Evolutionary conservation across 1,140 invertebrate genomes (phyloP).

Genomic region (Bombus waltoni): DNA sequence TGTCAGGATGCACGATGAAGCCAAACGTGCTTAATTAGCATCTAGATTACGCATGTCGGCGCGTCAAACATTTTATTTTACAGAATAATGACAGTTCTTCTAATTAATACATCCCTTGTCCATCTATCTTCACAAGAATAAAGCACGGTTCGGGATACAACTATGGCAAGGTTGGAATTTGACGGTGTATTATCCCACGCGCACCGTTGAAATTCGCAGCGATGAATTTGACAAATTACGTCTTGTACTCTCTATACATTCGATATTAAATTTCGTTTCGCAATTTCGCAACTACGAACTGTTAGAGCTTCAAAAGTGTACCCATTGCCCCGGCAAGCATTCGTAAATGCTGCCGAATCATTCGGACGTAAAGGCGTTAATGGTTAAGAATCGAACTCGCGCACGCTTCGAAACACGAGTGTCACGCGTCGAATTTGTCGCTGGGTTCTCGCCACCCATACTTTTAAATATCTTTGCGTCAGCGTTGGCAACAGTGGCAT

Average conservation of each 20-base stretch:
- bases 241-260: neutral
- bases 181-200: neutral
- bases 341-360: neutral
- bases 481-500: slow-evolving; percentile 54
- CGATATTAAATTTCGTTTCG: neutral
- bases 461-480: slow-evolving; percentile 50
- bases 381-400: neutral
- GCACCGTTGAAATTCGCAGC: neutral
- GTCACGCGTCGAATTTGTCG: slow-evolving; percentile 4
- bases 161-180: too few species aligned
- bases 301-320: neutral
- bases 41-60: neutral
- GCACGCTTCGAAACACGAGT: too few species aligned
- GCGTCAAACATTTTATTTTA: slow-evolving; percentile 4
- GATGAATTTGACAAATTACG: neutral
- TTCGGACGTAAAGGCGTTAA: neutral
- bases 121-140: neutral
- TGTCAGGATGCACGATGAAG: neutral
- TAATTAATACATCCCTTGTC: slow-evolving; percentile 13
- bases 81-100: neutral
- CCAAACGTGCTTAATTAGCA: slow-evolving; percentile 23
- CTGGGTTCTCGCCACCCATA: slow-evolving; percentile 1
- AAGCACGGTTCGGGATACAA: too few species aligned
- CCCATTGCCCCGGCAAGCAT: neutral
- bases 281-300: neutral